Conservation (phyloP, 1,140 invertebrate species). For the Melitaea cinxia region DNA sequence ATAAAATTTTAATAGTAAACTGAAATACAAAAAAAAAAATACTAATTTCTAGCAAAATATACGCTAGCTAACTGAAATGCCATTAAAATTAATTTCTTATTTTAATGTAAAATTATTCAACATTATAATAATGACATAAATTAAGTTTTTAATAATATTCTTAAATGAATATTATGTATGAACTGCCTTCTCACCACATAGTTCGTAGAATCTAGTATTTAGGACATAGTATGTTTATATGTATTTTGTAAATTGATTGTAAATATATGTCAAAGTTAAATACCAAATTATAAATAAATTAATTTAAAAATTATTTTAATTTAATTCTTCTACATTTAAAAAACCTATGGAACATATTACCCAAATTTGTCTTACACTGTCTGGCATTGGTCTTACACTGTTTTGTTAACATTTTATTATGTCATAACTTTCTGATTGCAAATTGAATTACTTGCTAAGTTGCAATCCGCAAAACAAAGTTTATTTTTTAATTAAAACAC, state of each 20-base stretch:
- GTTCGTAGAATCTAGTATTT: neutral
- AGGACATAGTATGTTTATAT: slow-evolving; percentile 16
- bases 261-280: slow-evolving; percentile 54
- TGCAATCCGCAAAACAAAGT: no score
- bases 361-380: no score
- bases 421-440: no score
- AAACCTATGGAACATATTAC: neutral
- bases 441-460: no score
- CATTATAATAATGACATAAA: neutral
- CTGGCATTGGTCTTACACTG: no score
- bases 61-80: neutral
- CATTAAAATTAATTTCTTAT: neutral
- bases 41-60: neutral
- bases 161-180: neutral
- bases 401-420: no score
- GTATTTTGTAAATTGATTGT: slow-evolving; percentile 46
- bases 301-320: slow-evolving; percentile 18
- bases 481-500: no score
- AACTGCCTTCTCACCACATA: neutral
- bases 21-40: no score
- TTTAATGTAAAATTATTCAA: slow-evolving; percentile 1
- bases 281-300: slow-evolving; percentile 50
- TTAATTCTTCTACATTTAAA: neutral
- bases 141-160: neutral
- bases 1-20: neutral